phyloP scores from a whole-genome alignment of 2,888 invertebrate species.

The Andrena fulva region DNA sequence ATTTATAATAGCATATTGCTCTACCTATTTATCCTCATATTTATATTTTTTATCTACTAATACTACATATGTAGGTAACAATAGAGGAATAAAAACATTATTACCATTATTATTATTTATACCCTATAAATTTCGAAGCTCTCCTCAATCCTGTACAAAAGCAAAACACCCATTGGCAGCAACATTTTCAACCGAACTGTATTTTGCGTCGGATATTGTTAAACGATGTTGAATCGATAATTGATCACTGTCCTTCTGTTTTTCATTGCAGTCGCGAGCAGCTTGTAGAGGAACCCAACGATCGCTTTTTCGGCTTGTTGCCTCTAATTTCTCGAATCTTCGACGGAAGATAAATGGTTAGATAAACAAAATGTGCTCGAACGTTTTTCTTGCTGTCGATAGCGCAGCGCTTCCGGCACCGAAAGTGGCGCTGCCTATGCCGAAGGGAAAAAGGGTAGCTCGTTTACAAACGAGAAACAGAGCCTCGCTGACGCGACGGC shows the following conservation, averaged over 20 bases:
- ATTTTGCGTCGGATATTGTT: background rate
- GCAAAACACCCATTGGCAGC: constrained; percentile 49
- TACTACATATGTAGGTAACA: too few relatives aligned
- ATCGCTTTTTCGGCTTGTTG: constrained; percentile 13
- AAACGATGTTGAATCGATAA: constrained; percentile 35
- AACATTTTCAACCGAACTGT: constrained; percentile 24
- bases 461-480: constrained; percentile 82
- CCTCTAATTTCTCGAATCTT: constrained; percentile 23
- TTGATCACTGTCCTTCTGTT: constrained; percentile 39
- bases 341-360: constrained; percentile 43
- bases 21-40: too few relatives aligned
- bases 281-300: background rate
- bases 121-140: too few relatives aligned
- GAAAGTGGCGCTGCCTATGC: constrained; percentile 48
- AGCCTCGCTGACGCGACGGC: constrained; percentile 80
- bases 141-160: background rate
- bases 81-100: too few relatives aligned
- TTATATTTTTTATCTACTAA: too few relatives aligned
- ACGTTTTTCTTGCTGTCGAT: constrained; percentile 42
- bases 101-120: too few relatives aligned
- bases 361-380: constrained; percentile 55
- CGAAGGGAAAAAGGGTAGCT: constrained; percentile 66
- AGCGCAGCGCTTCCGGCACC: constrained; percentile 45
- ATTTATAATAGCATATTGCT: too few relatives aligned
- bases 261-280: background rate